phyloP scores from a whole-genome alignment of 2,797 vertebrate genomes.

The Thaleichthys pacificus region DNA sequence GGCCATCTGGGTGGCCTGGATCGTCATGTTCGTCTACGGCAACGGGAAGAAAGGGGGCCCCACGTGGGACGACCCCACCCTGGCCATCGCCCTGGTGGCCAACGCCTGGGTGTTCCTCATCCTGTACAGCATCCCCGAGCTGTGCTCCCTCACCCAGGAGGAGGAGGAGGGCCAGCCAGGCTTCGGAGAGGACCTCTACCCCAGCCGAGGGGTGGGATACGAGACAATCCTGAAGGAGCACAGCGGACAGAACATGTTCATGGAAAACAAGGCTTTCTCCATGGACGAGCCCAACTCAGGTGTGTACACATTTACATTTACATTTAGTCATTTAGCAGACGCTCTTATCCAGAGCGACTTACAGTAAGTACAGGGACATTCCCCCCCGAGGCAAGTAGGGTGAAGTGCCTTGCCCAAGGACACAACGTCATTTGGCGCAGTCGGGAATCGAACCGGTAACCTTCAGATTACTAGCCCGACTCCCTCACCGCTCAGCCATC shows the following conservation, averaged over 20 bases:
- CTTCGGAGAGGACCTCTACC: conserved; percentile 76
- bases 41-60: conserved; percentile 62
- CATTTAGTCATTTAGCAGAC: too few relatives aligned
- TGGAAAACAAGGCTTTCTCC: conserved; percentile 96
- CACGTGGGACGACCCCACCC: conserved; percentile 87
- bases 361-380: too few relatives aligned
- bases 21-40: conserved; percentile 88
- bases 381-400: too few relatives aligned
- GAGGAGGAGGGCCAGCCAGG: conserved; percentile 62
- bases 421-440: too few relatives aligned
- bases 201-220: conserved; percentile 82
- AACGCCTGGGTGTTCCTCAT: conserved; percentile 87
- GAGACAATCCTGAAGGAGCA: conserved; percentile 94
- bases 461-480: too few relatives aligned
- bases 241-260: conserved; percentile 83
- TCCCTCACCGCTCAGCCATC: too few relatives aligned
- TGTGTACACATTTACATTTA: conserved; percentile 56
- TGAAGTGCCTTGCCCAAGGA: too few relatives aligned
- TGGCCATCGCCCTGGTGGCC: conserved; percentile 86
- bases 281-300: conserved; percentile 89
- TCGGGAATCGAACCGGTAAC: too few relatives aligned
- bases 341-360: too few relatives aligned
- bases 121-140: conserved; percentile 82
- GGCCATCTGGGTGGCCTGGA: conserved; percentile 91
- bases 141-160: conserved; percentile 75